Evolutionary conservation across 2,113 vertebrate species (phyloP).

Genomic region (Onychorhynchus coronatus): DNA sequence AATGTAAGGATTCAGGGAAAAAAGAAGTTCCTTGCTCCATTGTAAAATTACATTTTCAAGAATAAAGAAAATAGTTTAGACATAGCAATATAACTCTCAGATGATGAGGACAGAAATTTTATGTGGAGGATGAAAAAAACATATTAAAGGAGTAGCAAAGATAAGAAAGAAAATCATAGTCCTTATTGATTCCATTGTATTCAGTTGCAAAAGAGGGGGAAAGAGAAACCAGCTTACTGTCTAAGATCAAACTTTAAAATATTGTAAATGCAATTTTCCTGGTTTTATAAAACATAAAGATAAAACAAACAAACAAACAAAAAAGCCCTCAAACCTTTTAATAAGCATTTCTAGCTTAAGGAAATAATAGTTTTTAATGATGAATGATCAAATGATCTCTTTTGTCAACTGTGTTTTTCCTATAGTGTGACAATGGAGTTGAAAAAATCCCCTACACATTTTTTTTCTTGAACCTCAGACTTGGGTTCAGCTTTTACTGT

Average conservation of each 20-base stretch:
- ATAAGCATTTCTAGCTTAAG: not conserved
- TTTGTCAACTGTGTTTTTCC: not conserved
- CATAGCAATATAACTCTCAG: not conserved
- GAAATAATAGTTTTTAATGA: not conserved
- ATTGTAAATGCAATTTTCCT: not conserved
- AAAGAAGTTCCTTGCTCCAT: not conserved
- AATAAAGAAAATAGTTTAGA: constrained; percentile 14
- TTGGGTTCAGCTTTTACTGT: not conserved
- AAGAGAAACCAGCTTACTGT: not conserved
- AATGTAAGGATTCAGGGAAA: not conserved
- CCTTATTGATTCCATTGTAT: not conserved
- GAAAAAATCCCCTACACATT: not conserved
- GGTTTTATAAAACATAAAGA: not conserved
- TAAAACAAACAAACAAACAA: not conserved
- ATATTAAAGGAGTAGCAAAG: not conserved
- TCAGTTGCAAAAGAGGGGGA: not conserved
- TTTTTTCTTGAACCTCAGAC: constrained; percentile 18
- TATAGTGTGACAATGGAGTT: not conserved
- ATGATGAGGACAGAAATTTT: not conserved
- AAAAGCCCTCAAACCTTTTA: not conserved
- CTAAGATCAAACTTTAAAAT: not conserved
- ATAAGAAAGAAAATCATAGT: not conserved
- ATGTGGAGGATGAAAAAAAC: not conserved
- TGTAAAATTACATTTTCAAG: not conserved
- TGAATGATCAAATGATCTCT: not conserved